Base-by-base conservation (phyloP, 1,140 invertebrate genomes). In the Arctopsyche grandis region DNA sequence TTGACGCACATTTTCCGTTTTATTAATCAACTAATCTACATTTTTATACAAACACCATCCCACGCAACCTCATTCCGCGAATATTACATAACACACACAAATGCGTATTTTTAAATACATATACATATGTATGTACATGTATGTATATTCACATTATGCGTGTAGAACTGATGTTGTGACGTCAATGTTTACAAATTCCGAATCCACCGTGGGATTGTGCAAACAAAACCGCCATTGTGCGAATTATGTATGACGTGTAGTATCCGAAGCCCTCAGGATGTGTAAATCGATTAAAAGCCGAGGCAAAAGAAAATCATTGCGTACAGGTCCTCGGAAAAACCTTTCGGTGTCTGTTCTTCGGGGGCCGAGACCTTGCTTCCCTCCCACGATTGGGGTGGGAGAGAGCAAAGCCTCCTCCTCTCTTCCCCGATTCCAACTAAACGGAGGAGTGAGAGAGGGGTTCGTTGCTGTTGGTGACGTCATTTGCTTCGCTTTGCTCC, bases 391-490 rank as follows among this genome's bases (percentile, higher is more conserved):
- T 52, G 19, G 12, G 7, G 22, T 10, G 69, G 16, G 58, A 38
- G 58, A 14, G 9, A 19, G 75, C 26, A n/a, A 38, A 9, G 22
- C 56, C 43, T 22, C 63, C 14, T 21, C 22, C 14, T 21, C 26
- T 19, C 21, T 9, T 14, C 38, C 43, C 75, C 21, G 46, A 1
- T 46, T 26, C 26, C 26, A 10, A 10, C 46, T 26, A 9, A 44
- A 24, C 0, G 29, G 24, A 21, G 48, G 21, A 9, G 69, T 70
- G 44, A 21, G 56, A 19, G 63, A 19, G 69, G 60, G 48, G 21
- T 48, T 77, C 66, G 52, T 77, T 69, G 75, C 75, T 66, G 75
- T 44, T 44, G 75, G 58, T 77, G 75, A 77, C 75, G 75, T 77
- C 75, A 77, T 77, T 77, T 69, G 58, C 56, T 69, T 69, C 63